These are phyloP conservation scores for Zelostemma sp. DNA, from an alignment of 1,140 invertebrate species.

Conservation along the genomic window DNA sequence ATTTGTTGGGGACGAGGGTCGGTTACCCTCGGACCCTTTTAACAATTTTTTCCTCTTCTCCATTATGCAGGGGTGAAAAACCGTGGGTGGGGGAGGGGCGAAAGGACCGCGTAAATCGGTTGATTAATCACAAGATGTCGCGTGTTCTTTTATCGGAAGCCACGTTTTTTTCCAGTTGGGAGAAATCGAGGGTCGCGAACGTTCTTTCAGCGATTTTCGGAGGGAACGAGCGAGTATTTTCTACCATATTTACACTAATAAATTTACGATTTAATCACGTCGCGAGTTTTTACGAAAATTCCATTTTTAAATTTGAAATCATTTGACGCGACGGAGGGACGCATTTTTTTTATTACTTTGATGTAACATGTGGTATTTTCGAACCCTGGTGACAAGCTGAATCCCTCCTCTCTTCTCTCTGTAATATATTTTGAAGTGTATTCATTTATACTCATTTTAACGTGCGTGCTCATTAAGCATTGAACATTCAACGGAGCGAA, in stretches of 20 bases:
- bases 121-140: conserved; percentile 48
- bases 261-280: too few species aligned
- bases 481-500: conserved; percentile 51
- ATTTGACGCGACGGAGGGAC: too few species aligned
- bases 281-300: too few species aligned
- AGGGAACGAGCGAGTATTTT: background rate
- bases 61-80: conserved; percentile 32
- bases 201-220: conserved; percentile 16
- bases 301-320: too few species aligned
- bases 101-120: conserved; percentile 39
- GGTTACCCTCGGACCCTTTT: conserved; percentile 13
- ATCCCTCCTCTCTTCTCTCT: conserved; percentile 25
- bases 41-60: conserved; percentile 12
- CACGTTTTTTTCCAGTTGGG: conserved; percentile 36
- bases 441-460: conserved; percentile 51
- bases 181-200: conserved; percentile 34
- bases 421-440: conserved; percentile 46
- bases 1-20: conserved; percentile 7
- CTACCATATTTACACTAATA: too few species aligned
- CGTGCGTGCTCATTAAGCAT: conserved; percentile 47
- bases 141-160: conserved; percentile 40
- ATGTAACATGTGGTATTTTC: conserved; percentile 20
- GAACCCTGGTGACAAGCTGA: conserved; percentile 25
- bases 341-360: too few species aligned
- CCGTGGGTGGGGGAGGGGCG: conserved; percentile 32